Evolutionary conservation across 2,797 vertebrate species (phyloP).

Genomic region (Buphagus erythrorhynchus): DNA sequence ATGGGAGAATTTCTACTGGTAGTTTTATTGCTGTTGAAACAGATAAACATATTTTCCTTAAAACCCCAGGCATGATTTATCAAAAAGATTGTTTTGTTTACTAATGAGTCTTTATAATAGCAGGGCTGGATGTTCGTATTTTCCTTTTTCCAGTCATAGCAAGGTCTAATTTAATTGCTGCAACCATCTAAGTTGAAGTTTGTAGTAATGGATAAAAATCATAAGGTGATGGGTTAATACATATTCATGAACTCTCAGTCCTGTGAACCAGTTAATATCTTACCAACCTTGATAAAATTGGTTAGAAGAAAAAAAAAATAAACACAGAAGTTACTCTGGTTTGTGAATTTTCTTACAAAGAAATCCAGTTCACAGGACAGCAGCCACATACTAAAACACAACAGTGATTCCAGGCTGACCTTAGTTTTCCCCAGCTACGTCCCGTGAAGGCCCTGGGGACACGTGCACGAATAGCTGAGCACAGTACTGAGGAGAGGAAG

Average conservation of each 20-base stretch:
- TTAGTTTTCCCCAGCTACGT: background rate
- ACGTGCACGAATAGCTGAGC: background rate
- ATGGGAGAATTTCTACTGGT: slow-evolving; percentile 62
- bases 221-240: slow-evolving; percentile 30
- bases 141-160: slow-evolving; percentile 4
- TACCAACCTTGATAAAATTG: slow-evolving; percentile 29
- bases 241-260: slow-evolving; percentile 48
- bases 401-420: background rate
- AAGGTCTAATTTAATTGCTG: slow-evolving; percentile 65
- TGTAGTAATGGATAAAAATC: slow-evolving; percentile 61
- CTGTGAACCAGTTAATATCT: slow-evolving; percentile 44
- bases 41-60: slow-evolving; percentile 68
- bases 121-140: background rate
- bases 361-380: background rate
- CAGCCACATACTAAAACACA: background rate
- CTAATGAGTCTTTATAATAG: slow-evolving; percentile 63
- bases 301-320: background rate
- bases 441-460: background rate
- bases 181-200: slow-evolving; percentile 55
- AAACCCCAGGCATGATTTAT: slow-evolving; percentile 64
- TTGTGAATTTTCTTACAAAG: background rate
- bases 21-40: slow-evolving; percentile 67
- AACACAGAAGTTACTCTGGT: background rate
- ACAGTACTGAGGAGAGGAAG: background rate
- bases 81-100: slow-evolving; percentile 61